Conservation (phyloP, 2,113 vertebrate species). For the Seriola dumerili region DNA sequence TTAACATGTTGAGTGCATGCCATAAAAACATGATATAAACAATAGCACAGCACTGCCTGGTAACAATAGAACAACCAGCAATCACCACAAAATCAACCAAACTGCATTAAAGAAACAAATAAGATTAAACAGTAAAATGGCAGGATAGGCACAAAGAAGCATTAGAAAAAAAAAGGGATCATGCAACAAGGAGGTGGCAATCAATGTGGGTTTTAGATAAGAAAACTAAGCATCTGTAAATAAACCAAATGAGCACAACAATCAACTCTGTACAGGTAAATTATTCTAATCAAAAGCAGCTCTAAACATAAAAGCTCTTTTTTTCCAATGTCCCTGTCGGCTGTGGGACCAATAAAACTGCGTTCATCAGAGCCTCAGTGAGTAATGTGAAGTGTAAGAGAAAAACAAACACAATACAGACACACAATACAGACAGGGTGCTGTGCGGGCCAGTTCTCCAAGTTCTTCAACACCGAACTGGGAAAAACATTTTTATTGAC, state of each 20-base stretch:
- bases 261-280: neutral
- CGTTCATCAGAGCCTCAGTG: neutral
- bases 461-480: too few relatives aligned
- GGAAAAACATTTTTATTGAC: too few relatives aligned
- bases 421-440: too few relatives aligned
- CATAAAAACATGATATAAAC: too few relatives aligned
- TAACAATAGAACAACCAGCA: neutral
- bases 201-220: neutral
- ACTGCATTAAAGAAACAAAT: neutral
- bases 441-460: too few relatives aligned
- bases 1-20: neutral
- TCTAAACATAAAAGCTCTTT: neutral
- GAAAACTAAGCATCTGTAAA: neutral
- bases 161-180: neutral
- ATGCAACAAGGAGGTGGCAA: neutral
- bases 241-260: neutral
- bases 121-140: neutral
- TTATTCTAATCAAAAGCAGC: neutral
- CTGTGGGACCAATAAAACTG: neutral
- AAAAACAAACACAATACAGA: neutral
- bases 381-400: neutral
- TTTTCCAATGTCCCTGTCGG: too few relatives aligned
- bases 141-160: too few relatives aligned
- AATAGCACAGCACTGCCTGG: neutral
- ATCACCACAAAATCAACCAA: neutral